phyloP scores from a whole-genome alignment of 2,797 vertebrate species.

The Anas flavirostris region DNA sequence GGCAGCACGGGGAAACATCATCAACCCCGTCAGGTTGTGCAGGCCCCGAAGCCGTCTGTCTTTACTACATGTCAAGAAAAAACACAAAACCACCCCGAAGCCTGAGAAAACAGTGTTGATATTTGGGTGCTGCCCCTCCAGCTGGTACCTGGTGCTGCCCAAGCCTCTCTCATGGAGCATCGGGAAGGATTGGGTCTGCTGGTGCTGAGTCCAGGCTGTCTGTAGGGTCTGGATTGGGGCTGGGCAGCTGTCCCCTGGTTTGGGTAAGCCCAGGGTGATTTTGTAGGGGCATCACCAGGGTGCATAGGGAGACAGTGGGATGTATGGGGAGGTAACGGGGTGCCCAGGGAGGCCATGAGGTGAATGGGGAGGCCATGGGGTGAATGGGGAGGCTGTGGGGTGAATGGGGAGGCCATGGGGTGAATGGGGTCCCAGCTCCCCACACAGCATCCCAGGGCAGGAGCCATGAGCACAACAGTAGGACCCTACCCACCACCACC shows the following conservation, averaged over 20 bases:
- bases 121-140: neutral
- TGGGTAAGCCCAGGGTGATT: neutral
- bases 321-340: neutral
- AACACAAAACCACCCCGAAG: rapidly evolving
- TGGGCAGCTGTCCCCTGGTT: neutral
- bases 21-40: neutral
- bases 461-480: rapidly evolving
- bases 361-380: rapidly evolving
- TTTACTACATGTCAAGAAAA: neutral
- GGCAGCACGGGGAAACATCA: neutral
- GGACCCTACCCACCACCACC: neutral
- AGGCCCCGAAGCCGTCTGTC: neutral
- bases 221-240: neutral
- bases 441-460: rapidly evolving
- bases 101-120: rapidly evolving
- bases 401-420: rapidly evolving
- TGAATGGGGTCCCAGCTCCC: rapidly evolving
- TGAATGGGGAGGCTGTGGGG: rapidly evolving
- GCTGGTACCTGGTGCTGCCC: rapidly evolving
- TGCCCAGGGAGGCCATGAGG: rapidly evolving
- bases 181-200: neutral
- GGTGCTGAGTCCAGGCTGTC: neutral
- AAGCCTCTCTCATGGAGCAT: rapidly evolving
- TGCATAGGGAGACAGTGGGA: neutral
- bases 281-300: neutral